phyloP scores from a whole-genome alignment of 2,113 vertebrate species.

The Mesembrinibis cayennensis region DNA sequence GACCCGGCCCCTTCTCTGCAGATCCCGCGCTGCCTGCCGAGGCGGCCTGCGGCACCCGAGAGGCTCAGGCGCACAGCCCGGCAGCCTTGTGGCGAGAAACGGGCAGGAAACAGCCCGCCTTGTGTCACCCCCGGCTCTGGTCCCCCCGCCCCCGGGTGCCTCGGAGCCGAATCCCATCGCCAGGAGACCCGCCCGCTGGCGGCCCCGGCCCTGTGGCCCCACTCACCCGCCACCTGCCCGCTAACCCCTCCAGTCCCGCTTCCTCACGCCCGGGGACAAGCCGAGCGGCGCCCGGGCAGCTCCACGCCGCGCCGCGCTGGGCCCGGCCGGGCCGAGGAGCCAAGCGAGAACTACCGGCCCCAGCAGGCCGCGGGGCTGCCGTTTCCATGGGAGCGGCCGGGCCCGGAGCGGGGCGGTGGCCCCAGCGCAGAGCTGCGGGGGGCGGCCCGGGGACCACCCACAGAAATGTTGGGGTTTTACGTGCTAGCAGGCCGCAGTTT shows the following conservation, averaged over 20 bases:
- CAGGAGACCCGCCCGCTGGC: background rate
- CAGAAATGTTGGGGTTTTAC: rapidly evolving
- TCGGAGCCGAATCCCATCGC: no score
- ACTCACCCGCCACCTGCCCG: background rate
- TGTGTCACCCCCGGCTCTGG: background rate
- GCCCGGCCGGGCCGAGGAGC: background rate
- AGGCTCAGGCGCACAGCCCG: no score
- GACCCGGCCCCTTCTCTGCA: background rate
- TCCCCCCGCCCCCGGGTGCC: no score
- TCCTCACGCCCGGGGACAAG: background rate
- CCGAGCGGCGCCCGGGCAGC: no score
- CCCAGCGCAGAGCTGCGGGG: rapidly evolving
- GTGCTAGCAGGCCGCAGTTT: rapidly evolving
- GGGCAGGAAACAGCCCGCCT: background rate
- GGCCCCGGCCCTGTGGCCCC: background rate
- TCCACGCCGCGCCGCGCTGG: no score
- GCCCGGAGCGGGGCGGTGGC: background rate
- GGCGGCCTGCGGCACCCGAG: background rate
- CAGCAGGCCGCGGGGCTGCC: background rate
- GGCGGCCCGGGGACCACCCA: rapidly evolving
- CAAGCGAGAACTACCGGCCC: background rate
- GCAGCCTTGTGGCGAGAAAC: background rate
- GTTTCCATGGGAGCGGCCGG: background rate
- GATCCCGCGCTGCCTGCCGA: background rate
- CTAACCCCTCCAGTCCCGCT: no score